Conservation (phyloP, 2,797 vertebrate genomes). For the Chelidonichthys spinosus region DNA sequence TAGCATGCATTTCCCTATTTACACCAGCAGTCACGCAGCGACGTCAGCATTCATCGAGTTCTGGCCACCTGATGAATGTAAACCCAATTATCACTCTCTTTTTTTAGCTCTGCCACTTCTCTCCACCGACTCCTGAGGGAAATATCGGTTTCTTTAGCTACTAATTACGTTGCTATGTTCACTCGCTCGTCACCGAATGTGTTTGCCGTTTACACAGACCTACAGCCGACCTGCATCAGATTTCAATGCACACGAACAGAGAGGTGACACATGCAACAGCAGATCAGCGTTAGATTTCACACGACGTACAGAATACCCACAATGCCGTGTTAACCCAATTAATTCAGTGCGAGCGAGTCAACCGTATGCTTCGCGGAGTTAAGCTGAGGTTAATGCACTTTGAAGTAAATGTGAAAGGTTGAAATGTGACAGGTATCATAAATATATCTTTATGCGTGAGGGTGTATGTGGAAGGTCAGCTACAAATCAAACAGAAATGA, state of each 20-base stretch:
- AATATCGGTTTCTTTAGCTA: too few species aligned
- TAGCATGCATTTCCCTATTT: neutral
- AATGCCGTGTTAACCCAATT: neutral
- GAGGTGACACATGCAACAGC: neutral
- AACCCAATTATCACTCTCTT: neutral
- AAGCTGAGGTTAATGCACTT: constrained; percentile 1
- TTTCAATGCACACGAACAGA: neutral
- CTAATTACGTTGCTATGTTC: neutral
- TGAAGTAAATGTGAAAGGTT: constrained; percentile 53
- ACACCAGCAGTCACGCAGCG: neutral
- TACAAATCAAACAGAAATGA: constrained; percentile 24
- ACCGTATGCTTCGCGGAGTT: neutral
- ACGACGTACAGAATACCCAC: neutral
- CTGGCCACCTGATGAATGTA: neutral
- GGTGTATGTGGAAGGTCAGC: constrained; percentile 1
- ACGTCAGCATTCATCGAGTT: neutral
- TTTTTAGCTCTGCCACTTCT: too few species aligned
- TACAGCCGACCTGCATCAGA: neutral
- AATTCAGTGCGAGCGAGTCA: neutral
- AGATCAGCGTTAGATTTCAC: constrained; percentile 6
- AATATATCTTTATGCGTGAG: constrained; percentile 26
- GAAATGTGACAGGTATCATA: constrained; percentile 41
- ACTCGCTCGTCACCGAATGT: neutral
- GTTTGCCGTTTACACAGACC: neutral
- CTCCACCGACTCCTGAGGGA: too few species aligned